phyloP scores from a whole-genome alignment of 2,888 invertebrate genomes.

The Dascillus cervinus region DNA sequence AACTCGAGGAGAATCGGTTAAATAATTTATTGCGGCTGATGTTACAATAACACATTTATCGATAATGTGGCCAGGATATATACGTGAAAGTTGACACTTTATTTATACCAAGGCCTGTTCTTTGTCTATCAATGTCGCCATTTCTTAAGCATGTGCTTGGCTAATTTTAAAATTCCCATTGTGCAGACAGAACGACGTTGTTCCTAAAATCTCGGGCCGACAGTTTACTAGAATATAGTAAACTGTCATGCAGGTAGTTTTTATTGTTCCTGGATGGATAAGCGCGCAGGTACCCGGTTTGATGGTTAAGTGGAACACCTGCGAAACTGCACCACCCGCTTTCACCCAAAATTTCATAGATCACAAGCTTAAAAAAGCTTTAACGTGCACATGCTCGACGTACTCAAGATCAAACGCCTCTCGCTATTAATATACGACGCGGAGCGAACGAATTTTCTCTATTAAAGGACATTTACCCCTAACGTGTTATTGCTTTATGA shows the following conservation, averaged over 20 bases:
- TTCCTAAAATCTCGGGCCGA: background rate
- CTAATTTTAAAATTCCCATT: background rate
- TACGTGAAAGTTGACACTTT: slow-evolving; percentile 9
- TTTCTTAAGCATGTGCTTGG: background rate
- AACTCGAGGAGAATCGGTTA: too few species aligned
- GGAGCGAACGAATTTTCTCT: too few species aligned
- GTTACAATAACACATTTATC: too few species aligned
- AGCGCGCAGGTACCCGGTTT: slow-evolving; percentile 1
- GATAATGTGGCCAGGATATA: background rate
- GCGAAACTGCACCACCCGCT: slow-evolving; percentile 19
- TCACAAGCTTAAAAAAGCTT: too few species aligned
- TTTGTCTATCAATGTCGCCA: slow-evolving; percentile 8
- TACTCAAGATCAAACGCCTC: too few species aligned
- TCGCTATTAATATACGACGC: too few species aligned
- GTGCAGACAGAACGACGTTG: background rate
- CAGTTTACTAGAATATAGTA: background rate
- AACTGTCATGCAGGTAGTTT: slow-evolving; percentile 7
- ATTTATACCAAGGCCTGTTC: slow-evolving; percentile 10
- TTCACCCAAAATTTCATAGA: slow-evolving; percentile 13
- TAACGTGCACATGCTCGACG: too few species aligned
- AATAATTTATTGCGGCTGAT: too few species aligned
- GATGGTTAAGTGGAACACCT: slow-evolving; percentile 21
- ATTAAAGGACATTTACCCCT: too few species aligned
- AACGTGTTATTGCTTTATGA: too few species aligned
- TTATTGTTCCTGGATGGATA: slow-evolving; percentile 5